phyloP scores from a whole-genome alignment of 2,797 vertebrate genomes.

The Fistularia commersonii region DNA sequence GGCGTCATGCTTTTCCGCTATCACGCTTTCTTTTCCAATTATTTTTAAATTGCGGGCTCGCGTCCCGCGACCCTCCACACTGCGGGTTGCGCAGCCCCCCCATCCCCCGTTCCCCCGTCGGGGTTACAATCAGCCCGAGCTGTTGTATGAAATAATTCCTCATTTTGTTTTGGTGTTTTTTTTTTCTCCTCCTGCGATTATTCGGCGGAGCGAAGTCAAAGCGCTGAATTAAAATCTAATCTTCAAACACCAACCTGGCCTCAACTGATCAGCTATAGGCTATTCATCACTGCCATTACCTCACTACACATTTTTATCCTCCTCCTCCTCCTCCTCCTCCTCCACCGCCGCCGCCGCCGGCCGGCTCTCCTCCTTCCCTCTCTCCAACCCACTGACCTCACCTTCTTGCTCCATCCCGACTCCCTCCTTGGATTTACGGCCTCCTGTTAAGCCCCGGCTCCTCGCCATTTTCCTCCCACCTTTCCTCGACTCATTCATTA shows the following conservation, averaged over 20 bases:
- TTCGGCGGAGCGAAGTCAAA: constrained; percentile 70
- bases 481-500: constrained; percentile 60
- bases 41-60: constrained; percentile 38
- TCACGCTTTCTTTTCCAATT: constrained; percentile 15
- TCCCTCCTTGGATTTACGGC: constrained; percentile 68
- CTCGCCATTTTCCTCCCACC: constrained; percentile 46
- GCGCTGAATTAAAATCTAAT: constrained; percentile 82
- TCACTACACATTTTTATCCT: constrained; percentile 73
- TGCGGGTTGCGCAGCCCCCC: constrained; percentile 36
- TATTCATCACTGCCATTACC: constrained; percentile 83
- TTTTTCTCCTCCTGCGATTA: constrained; percentile 72
- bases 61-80: too few relatives aligned
- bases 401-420: constrained; percentile 59
- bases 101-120: too few relatives aligned
- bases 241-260: constrained; percentile 79
- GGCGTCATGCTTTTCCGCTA: constrained; percentile 3
- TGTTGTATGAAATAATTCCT: constrained; percentile 74
- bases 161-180: constrained; percentile 74
- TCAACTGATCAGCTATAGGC: constrained; percentile 74
- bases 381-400: constrained; percentile 65
- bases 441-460: constrained; percentile 46
- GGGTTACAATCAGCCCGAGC: too few relatives aligned
- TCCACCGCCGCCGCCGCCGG: constrained; percentile 59
- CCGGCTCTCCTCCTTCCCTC: constrained; percentile 58
- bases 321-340: constrained; percentile 54